A percentile compares a stretch with the other conserved stretches of the same genome.
These are phyloP conservation scores for Onychomys arenicola DNA, from an alignment of 2,797 vertebrate species.

Conservation along the genomic window DNA sequence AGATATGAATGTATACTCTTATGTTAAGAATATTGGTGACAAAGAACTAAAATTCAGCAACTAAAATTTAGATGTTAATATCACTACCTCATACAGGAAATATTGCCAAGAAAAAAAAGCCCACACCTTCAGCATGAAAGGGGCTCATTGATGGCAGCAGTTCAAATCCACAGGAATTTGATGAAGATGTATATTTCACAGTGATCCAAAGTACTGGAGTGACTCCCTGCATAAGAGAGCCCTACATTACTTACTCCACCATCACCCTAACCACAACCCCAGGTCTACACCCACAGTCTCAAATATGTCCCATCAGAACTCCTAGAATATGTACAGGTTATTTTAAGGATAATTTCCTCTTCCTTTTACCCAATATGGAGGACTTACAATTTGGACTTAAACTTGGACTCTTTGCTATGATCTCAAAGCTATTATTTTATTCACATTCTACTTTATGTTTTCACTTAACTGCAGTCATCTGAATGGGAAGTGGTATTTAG, in stretches of 20 bases:
- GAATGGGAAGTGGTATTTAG: slow-evolving; percentile 16
- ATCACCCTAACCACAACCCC: not conserved
- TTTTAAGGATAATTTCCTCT: not conserved
- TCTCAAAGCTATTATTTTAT: slow-evolving; percentile 4
- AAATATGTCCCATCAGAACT: not conserved
- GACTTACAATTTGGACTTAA: not conserved
- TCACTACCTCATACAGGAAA: not conserved
- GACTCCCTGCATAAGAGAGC: not conserved
- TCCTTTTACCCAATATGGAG: not conserved
- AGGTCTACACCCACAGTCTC: not conserved
- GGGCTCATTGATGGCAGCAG: not conserved
- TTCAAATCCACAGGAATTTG: not conserved
- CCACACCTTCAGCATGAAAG: not conserved
- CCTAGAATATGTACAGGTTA: not conserved
- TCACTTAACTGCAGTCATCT: slow-evolving; percentile 1
- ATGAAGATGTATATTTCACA: not conserved
- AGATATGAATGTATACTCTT: not conserved
- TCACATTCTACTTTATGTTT: not conserved
- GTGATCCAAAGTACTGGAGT: not conserved
- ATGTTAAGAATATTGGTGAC: not conserved
- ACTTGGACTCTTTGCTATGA: not conserved
- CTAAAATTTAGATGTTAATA: not conserved
- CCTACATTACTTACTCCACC: not conserved
- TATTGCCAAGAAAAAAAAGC: slow-evolving; percentile 1
- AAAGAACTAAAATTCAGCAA: not conserved